Evolutionary conservation across 2,113 vertebrate genomes (phyloP).

Genomic region (Apistogramma diplotaenia): DNA sequence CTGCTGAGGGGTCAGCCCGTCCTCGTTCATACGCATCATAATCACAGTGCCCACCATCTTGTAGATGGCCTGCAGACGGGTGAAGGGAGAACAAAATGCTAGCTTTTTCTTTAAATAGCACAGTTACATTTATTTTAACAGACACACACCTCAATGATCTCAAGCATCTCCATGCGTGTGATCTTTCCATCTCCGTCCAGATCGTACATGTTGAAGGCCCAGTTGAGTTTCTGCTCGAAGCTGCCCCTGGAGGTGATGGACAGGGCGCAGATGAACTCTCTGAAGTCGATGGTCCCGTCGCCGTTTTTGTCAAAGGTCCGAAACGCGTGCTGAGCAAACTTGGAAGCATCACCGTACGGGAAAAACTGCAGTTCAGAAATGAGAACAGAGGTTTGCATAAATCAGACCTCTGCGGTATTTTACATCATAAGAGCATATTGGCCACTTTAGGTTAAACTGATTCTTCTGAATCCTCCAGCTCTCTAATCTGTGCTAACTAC

Average conservation of each 20-base stretch:
- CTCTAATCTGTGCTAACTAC: not conserved
- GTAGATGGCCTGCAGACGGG: conserved; percentile 88
- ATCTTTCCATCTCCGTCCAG: conserved; percentile 96
- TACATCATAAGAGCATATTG: not conserved
- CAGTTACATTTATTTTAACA: not conserved
- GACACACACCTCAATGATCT: conserved; percentile 83
- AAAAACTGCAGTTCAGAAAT: conserved; percentile 82
- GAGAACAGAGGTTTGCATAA: not conserved
- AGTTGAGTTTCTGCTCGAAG: conserved; percentile 98
- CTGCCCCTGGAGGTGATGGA: conserved; percentile 96
- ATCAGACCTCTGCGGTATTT: not conserved
- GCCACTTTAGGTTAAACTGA: not conserved
- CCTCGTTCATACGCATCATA: conserved; percentile 99
- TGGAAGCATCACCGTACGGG: conserved; percentile 95
- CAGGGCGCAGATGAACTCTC: conserved; percentile 98
- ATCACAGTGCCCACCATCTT: conserved; percentile 99
- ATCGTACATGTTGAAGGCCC: conserved; percentile 99
- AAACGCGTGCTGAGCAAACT: conserved; percentile 97
- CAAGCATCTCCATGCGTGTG: conserved; percentile 95
- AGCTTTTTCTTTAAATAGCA: not conserved
- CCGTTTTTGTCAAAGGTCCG: conserved; percentile 98
- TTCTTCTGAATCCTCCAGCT: too few species aligned
- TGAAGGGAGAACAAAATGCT: too few species aligned
- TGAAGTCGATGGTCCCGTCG: conserved; percentile 96
- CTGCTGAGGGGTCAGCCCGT: conserved; percentile 95